These are phyloP conservation scores for Noctua comes DNA, from an alignment of 2,888 invertebrate genomes.

Conservation along the genomic window DNA sequence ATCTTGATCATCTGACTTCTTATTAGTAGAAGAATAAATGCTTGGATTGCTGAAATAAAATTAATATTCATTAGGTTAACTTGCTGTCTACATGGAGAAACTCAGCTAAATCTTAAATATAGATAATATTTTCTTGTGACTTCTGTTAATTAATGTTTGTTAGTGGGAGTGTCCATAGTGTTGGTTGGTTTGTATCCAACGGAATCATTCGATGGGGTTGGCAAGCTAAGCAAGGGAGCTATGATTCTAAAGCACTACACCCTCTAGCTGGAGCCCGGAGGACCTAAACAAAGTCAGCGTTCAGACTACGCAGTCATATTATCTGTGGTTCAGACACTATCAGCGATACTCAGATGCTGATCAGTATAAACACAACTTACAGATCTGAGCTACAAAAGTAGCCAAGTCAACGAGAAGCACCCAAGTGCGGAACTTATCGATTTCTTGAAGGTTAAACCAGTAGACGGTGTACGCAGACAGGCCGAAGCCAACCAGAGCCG, in stretches of 20 bases:
- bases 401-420: constrained; percentile 39
- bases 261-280: not conserved
- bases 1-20: constrained; percentile 56
- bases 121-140: not conserved
- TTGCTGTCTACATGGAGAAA: not conserved
- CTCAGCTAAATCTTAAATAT: not conserved
- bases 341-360: not conserved
- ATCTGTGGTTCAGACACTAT: too few species aligned
- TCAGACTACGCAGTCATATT: too few species aligned
- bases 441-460: constrained; percentile 39
- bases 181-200: not conserved
- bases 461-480: constrained; percentile 42
- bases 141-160: not conserved
- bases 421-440: constrained; percentile 48
- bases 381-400: constrained; percentile 14
- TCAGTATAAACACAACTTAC: constrained; percentile 23
- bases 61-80: not conserved
- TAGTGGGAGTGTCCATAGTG: not conserved
- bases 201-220: not conserved
- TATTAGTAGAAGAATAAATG: constrained; percentile 56
- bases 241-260: too few species aligned
- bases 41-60: constrained; percentile 58
- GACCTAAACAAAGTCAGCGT: not conserved
- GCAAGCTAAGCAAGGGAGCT: not conserved
- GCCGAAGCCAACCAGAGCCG: constrained; percentile 36